Percentiles rank a stretch among this genome's conserved stretches.
Conservation (phyloP, 2,888 invertebrate genomes). For the Chrysina gloriosa region DNA sequence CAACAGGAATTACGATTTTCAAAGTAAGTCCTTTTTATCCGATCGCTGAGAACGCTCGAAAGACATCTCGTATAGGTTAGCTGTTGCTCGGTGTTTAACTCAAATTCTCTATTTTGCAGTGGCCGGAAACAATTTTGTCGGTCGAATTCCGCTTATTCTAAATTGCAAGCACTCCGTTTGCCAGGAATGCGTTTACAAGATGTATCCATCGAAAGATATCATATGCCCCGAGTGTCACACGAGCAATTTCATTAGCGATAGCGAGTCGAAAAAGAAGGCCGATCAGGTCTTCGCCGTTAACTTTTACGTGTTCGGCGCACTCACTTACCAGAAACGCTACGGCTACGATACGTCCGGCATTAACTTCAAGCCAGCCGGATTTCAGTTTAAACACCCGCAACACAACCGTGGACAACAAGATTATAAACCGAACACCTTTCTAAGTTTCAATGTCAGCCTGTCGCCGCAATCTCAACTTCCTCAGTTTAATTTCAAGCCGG, state of each 20-base stretch:
- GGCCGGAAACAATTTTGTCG: slow-evolving; percentile 46
- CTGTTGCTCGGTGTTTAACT: no score
- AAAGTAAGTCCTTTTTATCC: slow-evolving; percentile 25
- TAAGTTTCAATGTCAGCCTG: neutral
- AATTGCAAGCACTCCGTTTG: slow-evolving; percentile 78
- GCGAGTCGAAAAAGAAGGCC: slow-evolving; percentile 47
- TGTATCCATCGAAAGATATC: slow-evolving; percentile 49
- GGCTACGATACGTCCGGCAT: slow-evolving; percentile 19
- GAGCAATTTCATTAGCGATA: slow-evolving; percentile 56
- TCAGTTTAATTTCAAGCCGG: neutral
- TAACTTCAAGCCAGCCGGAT: slow-evolving; percentile 45
- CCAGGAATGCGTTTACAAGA: slow-evolving; percentile 69
- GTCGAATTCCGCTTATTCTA: slow-evolving; percentile 70
- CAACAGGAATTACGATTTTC: slow-evolving; percentile 36
- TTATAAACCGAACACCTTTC: slow-evolving; percentile 8
- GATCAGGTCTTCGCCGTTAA: slow-evolving; percentile 61
- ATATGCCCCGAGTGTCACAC: slow-evolving; percentile 67
- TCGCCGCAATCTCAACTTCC: neutral
- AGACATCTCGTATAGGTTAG: neutral
- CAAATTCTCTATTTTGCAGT: slow-evolving; percentile 46
- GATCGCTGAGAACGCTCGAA: neutral
- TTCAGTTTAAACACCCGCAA: neutral
- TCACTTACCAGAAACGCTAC: slow-evolving; percentile 29
- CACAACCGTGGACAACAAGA: neutral
- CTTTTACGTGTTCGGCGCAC: slow-evolving; percentile 59